These are phyloP conservation scores for Chrysopilus asiliformis DNA, from an alignment of 2,888 invertebrate genomes.

Conservation along the genomic window DNA sequence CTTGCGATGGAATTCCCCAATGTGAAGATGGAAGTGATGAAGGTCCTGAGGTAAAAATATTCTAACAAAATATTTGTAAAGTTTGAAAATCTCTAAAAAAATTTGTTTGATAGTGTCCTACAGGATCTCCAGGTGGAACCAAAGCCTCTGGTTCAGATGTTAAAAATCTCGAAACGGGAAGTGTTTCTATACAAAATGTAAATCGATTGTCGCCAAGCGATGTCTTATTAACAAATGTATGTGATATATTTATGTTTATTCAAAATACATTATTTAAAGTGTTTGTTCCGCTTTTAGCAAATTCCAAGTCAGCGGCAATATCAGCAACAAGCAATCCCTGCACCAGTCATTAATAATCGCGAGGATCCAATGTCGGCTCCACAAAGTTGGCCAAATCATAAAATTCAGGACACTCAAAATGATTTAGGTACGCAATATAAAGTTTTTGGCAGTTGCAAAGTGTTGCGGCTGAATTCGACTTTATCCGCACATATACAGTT, in stretches of 20 bases:
- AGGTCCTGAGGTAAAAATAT: constrained; percentile 53
- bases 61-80: background rate
- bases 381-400: constrained; percentile 26
- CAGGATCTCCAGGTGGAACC: constrained; percentile 3
- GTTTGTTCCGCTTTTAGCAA: constrained; percentile 6
- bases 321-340: constrained; percentile 18
- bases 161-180: constrained; percentile 2
- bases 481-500: too few species aligned
- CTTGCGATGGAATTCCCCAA: constrained; percentile 86
- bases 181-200: background rate
- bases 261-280: background rate
- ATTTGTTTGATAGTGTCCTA: constrained; percentile 13
- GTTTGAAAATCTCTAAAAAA: background rate
- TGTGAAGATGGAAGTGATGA: constrained; percentile 87
- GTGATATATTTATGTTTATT: too few species aligned
- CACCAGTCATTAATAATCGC: constrained; percentile 26
- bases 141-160: constrained; percentile 1
- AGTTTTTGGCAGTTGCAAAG: too few species aligned
- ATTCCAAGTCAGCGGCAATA: constrained; percentile 10
- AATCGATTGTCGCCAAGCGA: background rate
- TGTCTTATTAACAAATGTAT: background rate
- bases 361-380: constrained; percentile 28
- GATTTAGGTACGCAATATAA: constrained; percentile 3
- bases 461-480: too few species aligned
- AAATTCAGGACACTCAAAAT: constrained; percentile 23